Base-by-base conservation (phyloP, 2,888 invertebrate genomes). In the Xylocampa areola region DNA sequence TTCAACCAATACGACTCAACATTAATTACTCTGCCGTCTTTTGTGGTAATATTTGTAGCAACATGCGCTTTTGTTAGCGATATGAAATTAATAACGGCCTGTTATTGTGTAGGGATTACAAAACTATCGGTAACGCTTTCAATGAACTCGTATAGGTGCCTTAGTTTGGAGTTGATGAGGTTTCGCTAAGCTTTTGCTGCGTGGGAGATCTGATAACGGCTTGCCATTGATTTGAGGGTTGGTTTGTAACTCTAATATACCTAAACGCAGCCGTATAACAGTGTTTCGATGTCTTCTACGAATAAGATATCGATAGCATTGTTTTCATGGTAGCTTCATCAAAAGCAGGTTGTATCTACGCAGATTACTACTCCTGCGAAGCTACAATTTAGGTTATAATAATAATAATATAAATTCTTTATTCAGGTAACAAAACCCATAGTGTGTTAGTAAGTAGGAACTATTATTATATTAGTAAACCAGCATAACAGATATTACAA, bases 41-140 rank as follows among this genome's bases (percentile, higher is more conserved):
- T 91, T 92, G 90, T 91, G 55, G 66, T 69, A 71, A 82, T 92
- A 91, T 92, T 91, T 91, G 89, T 89, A 84, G 83, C 86, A 91
- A 91, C 90, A 90, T 88, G 87, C 86, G 86, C 90, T 91, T 90
- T 91, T 92, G 88, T 91, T 63, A 61, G 66, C 84, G 77, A 81
- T 87, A 86, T 86, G 82, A 89, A 87, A 88, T 89, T 89, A 90
- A 89, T 90, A 90, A 85, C 81, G 81, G 69, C 43, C 61, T 82
- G 80, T 81, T 81, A 81, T 82, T 80, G 80, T 79, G 73, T 63
- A 64, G 68, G 67, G 89, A 88, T 91, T 90, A 88, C 80, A 73
- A 86, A 89, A 89, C 87, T 88, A 84, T 81, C 78, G 76, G 71
- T 48, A 44, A 48, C 64, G 68, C 65, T 75, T 79, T 79, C 73